Evolutionary conservation across 2,113 vertebrate species (phyloP), one percentile per base, ranked within the genome.

Genomic region (Heloderma charlesbogerti): DNA sequence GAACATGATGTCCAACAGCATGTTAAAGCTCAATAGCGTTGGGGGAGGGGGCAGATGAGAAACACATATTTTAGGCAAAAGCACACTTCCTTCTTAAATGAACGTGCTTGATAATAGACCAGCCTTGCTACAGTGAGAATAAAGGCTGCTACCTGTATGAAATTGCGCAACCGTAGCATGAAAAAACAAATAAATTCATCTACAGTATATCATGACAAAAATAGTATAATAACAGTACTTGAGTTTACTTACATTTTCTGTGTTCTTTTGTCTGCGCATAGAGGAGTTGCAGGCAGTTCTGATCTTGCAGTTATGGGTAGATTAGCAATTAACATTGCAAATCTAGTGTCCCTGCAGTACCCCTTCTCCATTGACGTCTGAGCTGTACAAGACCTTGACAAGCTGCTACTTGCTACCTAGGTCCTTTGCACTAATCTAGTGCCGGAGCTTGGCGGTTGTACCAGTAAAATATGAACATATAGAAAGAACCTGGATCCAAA

Each of bases 51-150:
- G 43, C 4, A 79, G 81, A 85, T 79, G 37, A 78, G 51, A 91
- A 88, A 45, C 16, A 31, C 9, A n/a, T 57, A 22, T 77, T 83
- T 29, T 78, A 37, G 77, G n/a, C 8, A 40, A 37, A 88, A 57
- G 3, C 6, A 13, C 0, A 34, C 66, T 3, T 0, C 0, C 85
- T 88, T 18, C 48, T 78, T 1, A 15, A 13, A 25, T 79, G 9
- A 83, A 77, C 48, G 34, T 40, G 18, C 51, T 31, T 0, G 48
- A 60, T 67, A 51, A 0, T 0, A 67, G 63, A 37, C 0, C 0
- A n/a, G 4, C 3, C 57, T 25, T 4, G 27, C 0, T 27, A 31
- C 0, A 80, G 48, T 3, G 13, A 85, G 18, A 16, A 37, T 9
- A 15, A 27, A 34, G 34, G 12, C 80, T 78, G 4, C 77, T 81